These are phyloP conservation scores for Drosophila sproati DNA, from an alignment of 1,140 invertebrate species.

Conservation along the genomic window DNA sequence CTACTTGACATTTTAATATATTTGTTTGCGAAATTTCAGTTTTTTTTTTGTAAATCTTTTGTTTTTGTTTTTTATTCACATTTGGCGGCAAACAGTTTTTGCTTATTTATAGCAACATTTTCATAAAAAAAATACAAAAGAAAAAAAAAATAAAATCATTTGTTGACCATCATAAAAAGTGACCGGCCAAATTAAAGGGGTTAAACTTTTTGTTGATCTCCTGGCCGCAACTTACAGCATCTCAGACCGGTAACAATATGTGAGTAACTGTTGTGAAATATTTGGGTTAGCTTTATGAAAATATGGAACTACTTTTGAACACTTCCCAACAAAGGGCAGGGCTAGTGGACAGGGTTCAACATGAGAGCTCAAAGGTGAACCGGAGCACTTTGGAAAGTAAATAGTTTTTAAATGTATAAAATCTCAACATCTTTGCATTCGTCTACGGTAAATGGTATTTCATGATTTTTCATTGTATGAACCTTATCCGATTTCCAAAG, in stretches of 20 bases:
- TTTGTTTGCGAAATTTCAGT: conserved; percentile 56
- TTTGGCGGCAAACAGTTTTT: conserved; percentile 8
- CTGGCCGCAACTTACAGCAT: conserved; percentile 23
- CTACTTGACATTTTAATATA: conserved; percentile 73
- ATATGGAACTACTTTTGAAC: background rate
- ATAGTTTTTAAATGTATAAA: background rate
- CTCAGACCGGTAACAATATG: conserved; percentile 3
- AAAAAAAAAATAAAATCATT: conserved; percentile 23
- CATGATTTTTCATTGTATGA: too few relatives aligned
- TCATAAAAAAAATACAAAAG: conserved; percentile 24
- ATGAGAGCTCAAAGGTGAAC: background rate
- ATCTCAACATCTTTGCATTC: too few relatives aligned
- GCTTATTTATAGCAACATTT: conserved; percentile 24
- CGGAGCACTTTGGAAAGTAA: background rate
- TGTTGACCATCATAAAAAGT: conserved; percentile 39
- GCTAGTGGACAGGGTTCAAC: conserved; percentile 8
- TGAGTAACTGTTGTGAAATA: conserved; percentile 19
- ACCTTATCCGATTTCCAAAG: too few relatives aligned
- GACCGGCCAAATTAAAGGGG: conserved; percentile 39
- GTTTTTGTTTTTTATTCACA: conserved; percentile 34
- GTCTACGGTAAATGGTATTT: too few relatives aligned
- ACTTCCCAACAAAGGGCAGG: background rate
- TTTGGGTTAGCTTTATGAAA: conserved; percentile 1
- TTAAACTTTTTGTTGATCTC: conserved; percentile 54
- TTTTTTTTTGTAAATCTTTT: conserved; percentile 18